phyloP scores from a whole-genome alignment of 2,113 vertebrate species.

The Psittacula cyanocephala region DNA sequence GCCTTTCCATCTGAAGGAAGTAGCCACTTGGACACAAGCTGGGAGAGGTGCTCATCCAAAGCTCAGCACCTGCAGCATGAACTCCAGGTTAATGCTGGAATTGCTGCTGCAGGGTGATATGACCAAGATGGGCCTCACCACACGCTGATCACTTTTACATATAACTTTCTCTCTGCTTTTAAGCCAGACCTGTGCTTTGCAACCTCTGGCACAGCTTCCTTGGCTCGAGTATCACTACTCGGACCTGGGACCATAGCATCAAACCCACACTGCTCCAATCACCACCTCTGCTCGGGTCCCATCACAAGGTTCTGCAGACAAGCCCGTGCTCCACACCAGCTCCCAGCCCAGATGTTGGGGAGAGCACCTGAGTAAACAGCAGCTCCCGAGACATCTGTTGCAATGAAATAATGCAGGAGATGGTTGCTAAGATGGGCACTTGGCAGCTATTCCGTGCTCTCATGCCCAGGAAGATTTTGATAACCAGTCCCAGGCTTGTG shows the following conservation, averaged over 20 bases:
- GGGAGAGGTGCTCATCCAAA: background rate
- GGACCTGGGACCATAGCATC: background rate
- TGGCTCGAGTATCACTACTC: background rate
- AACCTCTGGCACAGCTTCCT: background rate
- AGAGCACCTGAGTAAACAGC: background rate
- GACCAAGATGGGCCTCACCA: background rate
- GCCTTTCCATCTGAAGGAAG: background rate
- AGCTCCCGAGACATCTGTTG: background rate
- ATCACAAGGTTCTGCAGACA: background rate
- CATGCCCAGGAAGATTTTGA: background rate
- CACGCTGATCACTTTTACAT: fast-evolving
- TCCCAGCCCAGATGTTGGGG: background rate
- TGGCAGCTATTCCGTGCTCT: background rate
- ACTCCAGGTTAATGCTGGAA: background rate
- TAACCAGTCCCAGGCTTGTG: background rate
- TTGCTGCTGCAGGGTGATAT: fast-evolving
- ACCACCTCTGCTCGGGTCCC: background rate
- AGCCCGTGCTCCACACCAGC: background rate
- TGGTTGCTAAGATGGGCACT: background rate
- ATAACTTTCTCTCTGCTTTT: fast-evolving
- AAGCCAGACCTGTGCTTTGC: background rate
- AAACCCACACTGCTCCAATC: background rate
- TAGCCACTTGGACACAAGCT: background rate
- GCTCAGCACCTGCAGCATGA: background rate
- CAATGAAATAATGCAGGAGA: background rate